Base-by-base conservation (phyloP, 2,888 invertebrate genomes). In the Tachina grossa region DNA sequence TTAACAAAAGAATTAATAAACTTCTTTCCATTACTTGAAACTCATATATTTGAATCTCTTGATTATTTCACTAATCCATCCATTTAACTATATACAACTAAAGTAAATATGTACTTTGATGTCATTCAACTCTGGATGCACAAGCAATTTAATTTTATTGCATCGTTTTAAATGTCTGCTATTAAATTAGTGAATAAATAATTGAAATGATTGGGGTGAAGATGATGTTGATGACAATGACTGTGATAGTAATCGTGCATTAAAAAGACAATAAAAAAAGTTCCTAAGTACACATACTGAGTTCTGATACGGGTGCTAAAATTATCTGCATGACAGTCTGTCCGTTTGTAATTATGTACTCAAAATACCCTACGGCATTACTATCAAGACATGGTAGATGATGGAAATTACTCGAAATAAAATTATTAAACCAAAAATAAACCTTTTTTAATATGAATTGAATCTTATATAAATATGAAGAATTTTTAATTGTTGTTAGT, bases 191-290 rank as follows among this genome's bases (percentile, higher is more conserved):
- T 72, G 65, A 51, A 65, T 77, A 66, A 57, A 66, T 66, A 72
- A 71, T 77, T 65, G 43, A 72, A 72, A 51, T 65, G 68, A 77
- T 69, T 83, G 57, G 76, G 57, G 51, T 65, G 41, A 83, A 41
- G 59, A 66, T 69, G 39, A 75, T 51, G 65, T 2, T 66, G 72
- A 71, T 77, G 82, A 71, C 71, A 83, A 72, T 66, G 72, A 65
- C 63, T 77, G 71, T 72, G 65, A 72, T 63, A 77, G 68, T 45
- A 41, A 45, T 75, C n/a, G 74, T 68, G 61, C 71, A 77, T 83
- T 76, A 71, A 49, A 71, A 65, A 83, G 51, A 83, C 77, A 66
- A 83, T 66, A 51, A 31, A 72, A 59, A 66, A 72, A n/a, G 41
- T 57, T 65, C 43, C 57, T 39, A 53, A 69, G 39, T 8, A 71